Evolutionary conservation across 2,888 invertebrate genomes (phyloP), one percentile per base, ranked within the genome.

Genomic region (Crioceris asparagi): DNA sequence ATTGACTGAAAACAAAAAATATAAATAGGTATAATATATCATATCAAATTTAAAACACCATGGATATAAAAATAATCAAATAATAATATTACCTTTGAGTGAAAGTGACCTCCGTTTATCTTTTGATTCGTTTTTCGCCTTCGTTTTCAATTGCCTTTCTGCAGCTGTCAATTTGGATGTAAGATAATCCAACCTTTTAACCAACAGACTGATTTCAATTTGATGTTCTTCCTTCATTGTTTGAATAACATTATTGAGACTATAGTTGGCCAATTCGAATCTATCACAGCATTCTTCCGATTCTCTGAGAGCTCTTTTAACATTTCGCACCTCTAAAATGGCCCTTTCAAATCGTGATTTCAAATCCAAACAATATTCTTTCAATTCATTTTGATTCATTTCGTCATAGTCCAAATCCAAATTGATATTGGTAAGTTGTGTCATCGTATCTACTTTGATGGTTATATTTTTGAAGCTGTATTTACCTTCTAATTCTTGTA

Each of bases 81-180:
- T n/a, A n/a, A n/a, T n/a, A n/a, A n/a, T n/a, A n/a, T 40, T 37
- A 51, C 86, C 85, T 61, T 88, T 88, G 29, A 91, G 65, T 0
- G 87, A 87, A 15, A 87, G 67, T 23, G 87, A 85, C 44, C 88
- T 71, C 45, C 88, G 68, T 50, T 87, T 83, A 52, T 83, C 83
- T 50, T 81, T 71, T 1, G 77, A 76, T 55, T 87, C 87, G 45
- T 85, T 67, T 60, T 87, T 88, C 52, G 83, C 83, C 61, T 85
- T 86, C 2, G 75, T 76, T 36, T 86, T 70, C 6, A 83, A 80
- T 62, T 86, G 86, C 51, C 84, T 82, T 55, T 90, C 90, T 1
- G 86, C 83, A 1, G 76, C 74, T 5, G 79, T 78, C 41, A 90
- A 69, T 59, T 90, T 91, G 36, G 76, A 72, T 0, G 88, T 87